These are phyloP conservation scores for Pedicia rivosa DNA, from an alignment of 2,888 invertebrate species.

Conservation along the genomic window DNA sequence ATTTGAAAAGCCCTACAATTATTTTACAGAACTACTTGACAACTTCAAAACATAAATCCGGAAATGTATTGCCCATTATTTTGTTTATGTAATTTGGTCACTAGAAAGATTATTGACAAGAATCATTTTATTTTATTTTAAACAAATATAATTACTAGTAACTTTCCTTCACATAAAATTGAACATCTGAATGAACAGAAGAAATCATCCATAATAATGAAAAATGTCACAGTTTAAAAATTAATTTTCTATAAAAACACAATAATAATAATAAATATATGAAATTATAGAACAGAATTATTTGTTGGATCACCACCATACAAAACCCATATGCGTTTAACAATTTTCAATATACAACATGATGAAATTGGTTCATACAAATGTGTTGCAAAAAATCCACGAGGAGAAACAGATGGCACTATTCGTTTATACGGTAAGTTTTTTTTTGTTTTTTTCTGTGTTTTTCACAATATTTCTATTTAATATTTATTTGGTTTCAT, in stretches of 20 bases:
- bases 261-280: not conserved
- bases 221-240: too few relatives aligned
- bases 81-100: too few relatives aligned
- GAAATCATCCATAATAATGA: not conserved
- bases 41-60: too few relatives aligned
- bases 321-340: slow-evolving; percentile 76
- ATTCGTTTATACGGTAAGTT: slow-evolving; percentile 79
- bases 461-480: slow-evolving; percentile 1
- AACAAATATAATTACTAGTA: too few relatives aligned
- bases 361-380: slow-evolving; percentile 79
- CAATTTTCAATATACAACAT: slow-evolving; percentile 60
- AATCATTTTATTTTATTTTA: too few relatives aligned
- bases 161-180: too few relatives aligned
- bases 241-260: not conserved
- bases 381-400: slow-evolving; percentile 74
- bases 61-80: too few relatives aligned
- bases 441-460: slow-evolving; percentile 8
- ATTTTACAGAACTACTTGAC: too few relatives aligned
- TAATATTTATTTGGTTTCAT: not conserved
- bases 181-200: too few relatives aligned
- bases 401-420: slow-evolving; percentile 79
- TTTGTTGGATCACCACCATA: slow-evolving; percentile 55
- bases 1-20: too few relatives aligned
- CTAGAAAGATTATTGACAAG: too few relatives aligned
- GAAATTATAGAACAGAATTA: slow-evolving; percentile 41